Evolutionary conservation across 2,113 vertebrate species (phyloP).

Genomic region (Pithys albifrons): DNA sequence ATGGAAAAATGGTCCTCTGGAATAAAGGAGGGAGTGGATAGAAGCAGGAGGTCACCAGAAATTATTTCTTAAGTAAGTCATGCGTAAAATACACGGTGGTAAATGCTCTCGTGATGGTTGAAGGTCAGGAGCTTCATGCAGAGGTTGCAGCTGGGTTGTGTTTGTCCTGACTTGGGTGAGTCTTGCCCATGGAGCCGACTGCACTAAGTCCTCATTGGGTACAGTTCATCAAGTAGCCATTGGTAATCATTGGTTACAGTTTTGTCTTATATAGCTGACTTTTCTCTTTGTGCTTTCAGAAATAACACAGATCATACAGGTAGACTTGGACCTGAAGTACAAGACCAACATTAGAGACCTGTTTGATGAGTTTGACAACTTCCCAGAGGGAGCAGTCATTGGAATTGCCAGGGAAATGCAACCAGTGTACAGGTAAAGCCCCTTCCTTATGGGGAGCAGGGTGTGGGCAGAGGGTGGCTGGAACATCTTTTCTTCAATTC

Average conservation of each 20-base stretch:
- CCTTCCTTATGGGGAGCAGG: fast-evolving
- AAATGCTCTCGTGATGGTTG: background rate
- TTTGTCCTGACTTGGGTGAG: background rate
- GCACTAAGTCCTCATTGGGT: background rate
- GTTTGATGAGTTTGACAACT: slow-evolving; percentile 90
- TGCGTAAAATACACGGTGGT: background rate
- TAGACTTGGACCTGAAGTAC: slow-evolving; percentile 94
- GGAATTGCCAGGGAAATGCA: slow-evolving; percentile 95
- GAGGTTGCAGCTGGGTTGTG: background rate
- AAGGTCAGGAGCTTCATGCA: background rate
- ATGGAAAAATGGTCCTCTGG: background rate
- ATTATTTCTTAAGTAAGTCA: background rate
- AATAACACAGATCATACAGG: slow-evolving; percentile 86
- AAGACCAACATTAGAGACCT: slow-evolving; percentile 90
- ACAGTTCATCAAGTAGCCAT: background rate
- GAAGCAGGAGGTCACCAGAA: background rate
- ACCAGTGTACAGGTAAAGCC: slow-evolving; percentile 92
- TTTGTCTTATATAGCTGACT: background rate
- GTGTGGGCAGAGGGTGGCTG: background rate
- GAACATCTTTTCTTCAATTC: background rate
- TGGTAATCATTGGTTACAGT: background rate
- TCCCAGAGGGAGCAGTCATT: slow-evolving; percentile 85
- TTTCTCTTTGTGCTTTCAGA: slow-evolving; percentile 73
- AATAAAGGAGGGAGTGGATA: background rate
- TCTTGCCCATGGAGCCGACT: background rate